These are phyloP conservation scores for Bufo bufo DNA, from an alignment of 2,113 vertebrate genomes.

Conservation along the genomic window DNA sequence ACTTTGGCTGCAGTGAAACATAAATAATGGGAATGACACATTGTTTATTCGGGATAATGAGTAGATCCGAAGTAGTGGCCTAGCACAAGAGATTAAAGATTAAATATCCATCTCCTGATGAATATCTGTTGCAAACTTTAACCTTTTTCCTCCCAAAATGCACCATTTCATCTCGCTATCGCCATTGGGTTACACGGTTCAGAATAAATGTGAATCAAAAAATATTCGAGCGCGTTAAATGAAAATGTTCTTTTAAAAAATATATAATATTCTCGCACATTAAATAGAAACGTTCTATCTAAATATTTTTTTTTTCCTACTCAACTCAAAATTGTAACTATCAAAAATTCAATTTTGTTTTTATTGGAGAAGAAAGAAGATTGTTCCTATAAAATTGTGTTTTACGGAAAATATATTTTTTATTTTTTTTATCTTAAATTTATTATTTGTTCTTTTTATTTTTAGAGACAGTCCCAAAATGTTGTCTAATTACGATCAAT, in stretches of 20 bases:
- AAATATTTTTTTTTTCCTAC: not conserved
- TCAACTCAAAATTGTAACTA: not conserved
- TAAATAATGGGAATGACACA: conserved; percentile 89
- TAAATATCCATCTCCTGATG: conserved; percentile 88
- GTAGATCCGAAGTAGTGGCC: conserved; percentile 83
- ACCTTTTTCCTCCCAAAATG: conserved; percentile 84
- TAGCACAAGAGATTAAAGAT: conserved; percentile 88
- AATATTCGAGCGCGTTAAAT: not conserved
- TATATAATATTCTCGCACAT: too few relatives aligned
- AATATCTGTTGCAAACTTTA: conserved; percentile 86
- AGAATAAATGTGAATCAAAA: not conserved
- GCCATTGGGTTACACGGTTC: not conserved
- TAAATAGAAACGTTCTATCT: not conserved
- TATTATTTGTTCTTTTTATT: not conserved
- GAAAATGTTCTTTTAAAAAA: too few relatives aligned
- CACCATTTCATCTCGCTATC: conserved; percentile 33
- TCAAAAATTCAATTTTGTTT: not conserved
- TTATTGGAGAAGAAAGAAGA: not conserved
- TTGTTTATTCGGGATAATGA: conserved; percentile 88
- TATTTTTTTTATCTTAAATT: not conserved
- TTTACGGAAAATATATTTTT: not conserved
- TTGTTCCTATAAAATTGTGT: not conserved
- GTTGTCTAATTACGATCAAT: not conserved
- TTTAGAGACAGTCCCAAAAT: not conserved
- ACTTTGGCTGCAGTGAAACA: conserved; percentile 85